Percentiles rank a stretch among this genome's conserved stretches.
phyloP scores from a whole-genome alignment of 2,888 invertebrate genomes.

The Patella ulyssiponensis region DNA sequence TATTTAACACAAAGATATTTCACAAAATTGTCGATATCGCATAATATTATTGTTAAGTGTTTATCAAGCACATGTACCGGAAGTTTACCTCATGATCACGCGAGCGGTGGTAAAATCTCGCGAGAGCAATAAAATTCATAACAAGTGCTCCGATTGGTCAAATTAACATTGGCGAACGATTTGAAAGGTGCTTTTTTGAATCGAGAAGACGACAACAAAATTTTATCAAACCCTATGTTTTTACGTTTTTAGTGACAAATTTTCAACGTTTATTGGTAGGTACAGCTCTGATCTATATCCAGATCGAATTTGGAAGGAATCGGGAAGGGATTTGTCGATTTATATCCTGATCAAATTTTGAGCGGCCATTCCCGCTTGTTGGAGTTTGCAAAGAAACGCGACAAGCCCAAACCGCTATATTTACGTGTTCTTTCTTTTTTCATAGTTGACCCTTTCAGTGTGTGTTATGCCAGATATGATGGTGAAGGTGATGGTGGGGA shows the following conservation, averaged over 20 bases:
- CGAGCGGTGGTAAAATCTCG: conserved; percentile 14
- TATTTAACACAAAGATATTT: too few species aligned
- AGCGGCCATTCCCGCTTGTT: not conserved
- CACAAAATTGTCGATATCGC: too few species aligned
- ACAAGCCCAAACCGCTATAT: not conserved
- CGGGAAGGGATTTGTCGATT: not conserved
- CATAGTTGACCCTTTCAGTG: too few species aligned
- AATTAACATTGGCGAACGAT: conserved; percentile 20
- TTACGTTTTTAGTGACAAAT: not conserved
- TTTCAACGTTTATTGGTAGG: not conserved
- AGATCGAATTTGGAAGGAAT: not conserved
- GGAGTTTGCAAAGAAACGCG: not conserved
- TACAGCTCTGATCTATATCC: not conserved
- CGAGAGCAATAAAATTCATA: conserved; percentile 21
- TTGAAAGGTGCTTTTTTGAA: conserved; percentile 15
- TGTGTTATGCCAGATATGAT: too few species aligned
- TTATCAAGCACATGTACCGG: not conserved
- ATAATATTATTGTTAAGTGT: too few species aligned
- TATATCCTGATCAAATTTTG: not conserved
- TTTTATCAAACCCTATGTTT: not conserved
- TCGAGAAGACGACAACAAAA: not conserved
- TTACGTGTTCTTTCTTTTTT: not conserved
- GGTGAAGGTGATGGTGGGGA: too few species aligned
- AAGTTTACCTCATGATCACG: not conserved
- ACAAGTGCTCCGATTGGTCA: conserved; percentile 21